These are phyloP conservation scores for Epinephelus awoara DNA, from an alignment of 2,797 vertebrate genomes.

Conservation along the genomic window DNA sequence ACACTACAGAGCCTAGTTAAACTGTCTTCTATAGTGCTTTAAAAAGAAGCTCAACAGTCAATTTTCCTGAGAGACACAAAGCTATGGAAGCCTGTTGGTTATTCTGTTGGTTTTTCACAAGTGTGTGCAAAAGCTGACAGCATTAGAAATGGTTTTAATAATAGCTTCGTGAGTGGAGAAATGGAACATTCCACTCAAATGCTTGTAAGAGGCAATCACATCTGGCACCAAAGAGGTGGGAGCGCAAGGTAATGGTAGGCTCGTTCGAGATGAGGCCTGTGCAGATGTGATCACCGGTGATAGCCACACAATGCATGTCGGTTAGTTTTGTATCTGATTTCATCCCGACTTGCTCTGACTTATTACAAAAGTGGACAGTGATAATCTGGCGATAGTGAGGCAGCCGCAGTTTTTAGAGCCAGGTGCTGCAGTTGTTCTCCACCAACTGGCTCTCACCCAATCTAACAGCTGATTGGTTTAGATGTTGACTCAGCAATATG, in stretches of 20 bases:
- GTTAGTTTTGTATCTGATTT: too few species aligned
- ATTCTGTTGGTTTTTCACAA: slow-evolving; percentile 74
- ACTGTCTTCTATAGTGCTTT: slow-evolving; percentile 64
- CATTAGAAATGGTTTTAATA: slow-evolving; percentile 75
- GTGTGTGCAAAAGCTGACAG: slow-evolving; percentile 53
- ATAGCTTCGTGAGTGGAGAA: slow-evolving; percentile 71
- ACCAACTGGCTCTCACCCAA: too few species aligned
- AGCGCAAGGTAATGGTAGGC: slow-evolving; percentile 39
- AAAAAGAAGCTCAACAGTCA: slow-evolving; percentile 68
- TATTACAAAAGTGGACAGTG: too few species aligned
- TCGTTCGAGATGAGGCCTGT: too few species aligned
- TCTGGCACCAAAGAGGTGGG: slow-evolving; percentile 43
- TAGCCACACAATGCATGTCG: too few species aligned
- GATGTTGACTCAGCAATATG: too few species aligned
- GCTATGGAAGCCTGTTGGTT: slow-evolving; percentile 63
- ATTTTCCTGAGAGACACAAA: slow-evolving; percentile 66
- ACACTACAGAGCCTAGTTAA: slow-evolving; percentile 68
- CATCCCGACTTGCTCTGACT: too few species aligned
- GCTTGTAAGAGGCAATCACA: slow-evolving; percentile 70
- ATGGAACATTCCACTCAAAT: slow-evolving; percentile 69
- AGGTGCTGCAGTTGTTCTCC: too few species aligned
- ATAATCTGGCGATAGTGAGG: too few species aligned
- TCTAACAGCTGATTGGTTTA: too few species aligned
- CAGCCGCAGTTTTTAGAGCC: too few species aligned
- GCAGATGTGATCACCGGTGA: too few species aligned